Evolutionary conservation across 92 coral and sea anemone species (phyloP), one percentile per base, ranked within the genome.

Genomic region (Diadumene lineata): DNA sequence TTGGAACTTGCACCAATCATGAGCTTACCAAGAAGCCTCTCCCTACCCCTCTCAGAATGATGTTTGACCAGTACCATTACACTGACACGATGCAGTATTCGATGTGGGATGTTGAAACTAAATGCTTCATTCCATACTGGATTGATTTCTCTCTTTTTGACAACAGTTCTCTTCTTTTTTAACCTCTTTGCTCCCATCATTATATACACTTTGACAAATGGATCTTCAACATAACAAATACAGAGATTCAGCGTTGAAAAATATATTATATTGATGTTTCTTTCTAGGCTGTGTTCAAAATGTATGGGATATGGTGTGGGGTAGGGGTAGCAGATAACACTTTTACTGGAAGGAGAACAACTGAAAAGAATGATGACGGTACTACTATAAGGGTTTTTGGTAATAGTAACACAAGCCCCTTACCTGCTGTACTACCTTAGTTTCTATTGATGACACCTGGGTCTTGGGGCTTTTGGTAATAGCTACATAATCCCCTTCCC

Each of bases 91-190:
- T 89, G 93, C 28, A 94, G 76, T 43, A 88, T 90, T 51, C 97
- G 93, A 62, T 75, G 85, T 22, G 89, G 90, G 32, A 94, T 82
- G 74, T 83, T 88, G 68, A 94, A 94, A 28, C 90, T 90, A 68
- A 94, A 90, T 34, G 97, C 93, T 72, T 94, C 97, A 86, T 94
- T 94, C 96, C 93, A 94, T 18, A 92, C 97, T 7, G 98, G 98
- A 38, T 86, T 85, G 27, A 70, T 60, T 38, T 94, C 96, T 46
- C 90, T 88, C 74, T 92, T 94, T 80, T 88, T 92, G 50, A 86
- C 85, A 34, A 79, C 77, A 4, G 98, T 94, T 80, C 86, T 86
- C 53, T 90, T 90, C 68, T 94, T 94, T 90, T 92, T 86, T 30
- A 89, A 79, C 68, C 86, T 75, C 69, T 94, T 94, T 32, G 92